Percentiles rank a stretch among this genome's conserved stretches.
Evolutionary conservation across 2,888 invertebrate species (phyloP).

Genomic region (Amaurobius ferox): DNA sequence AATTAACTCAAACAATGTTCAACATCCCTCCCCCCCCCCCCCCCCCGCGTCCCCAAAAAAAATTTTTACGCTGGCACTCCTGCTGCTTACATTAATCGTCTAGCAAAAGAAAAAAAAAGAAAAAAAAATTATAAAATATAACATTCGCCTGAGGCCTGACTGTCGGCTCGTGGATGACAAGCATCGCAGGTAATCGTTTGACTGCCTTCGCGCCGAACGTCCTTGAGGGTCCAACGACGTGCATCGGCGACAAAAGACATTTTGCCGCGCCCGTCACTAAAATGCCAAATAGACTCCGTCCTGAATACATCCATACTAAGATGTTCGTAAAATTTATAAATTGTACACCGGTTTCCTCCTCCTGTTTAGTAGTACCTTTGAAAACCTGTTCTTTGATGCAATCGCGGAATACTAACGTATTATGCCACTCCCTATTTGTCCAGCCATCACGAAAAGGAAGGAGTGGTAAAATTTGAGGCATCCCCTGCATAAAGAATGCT

Average conservation of each 20-base stretch:
- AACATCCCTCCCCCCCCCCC: no score
- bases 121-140: no score
- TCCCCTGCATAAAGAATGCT: background rate
- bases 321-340: background rate
- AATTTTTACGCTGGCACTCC: no score
- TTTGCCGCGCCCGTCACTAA: background rate
- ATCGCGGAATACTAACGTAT: background rate
- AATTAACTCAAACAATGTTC: no score
- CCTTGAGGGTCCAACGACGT: slow-evolving; percentile 4
- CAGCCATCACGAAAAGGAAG: background rate
- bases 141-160: no score
- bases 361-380: background rate
- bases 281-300: no score
- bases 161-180: no score
- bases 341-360: background rate
- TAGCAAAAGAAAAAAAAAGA: no score
- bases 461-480: background rate
- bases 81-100: no score
- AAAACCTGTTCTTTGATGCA: background rate
- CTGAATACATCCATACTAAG: no score
- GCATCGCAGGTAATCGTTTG: no score
- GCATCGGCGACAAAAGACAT: background rate
- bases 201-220: background rate
- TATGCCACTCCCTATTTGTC: background rate
- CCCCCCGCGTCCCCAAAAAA: no score